Conservation (phyloP, 2,797 vertebrate species). For the Bucorvus abyssinicus region DNA sequence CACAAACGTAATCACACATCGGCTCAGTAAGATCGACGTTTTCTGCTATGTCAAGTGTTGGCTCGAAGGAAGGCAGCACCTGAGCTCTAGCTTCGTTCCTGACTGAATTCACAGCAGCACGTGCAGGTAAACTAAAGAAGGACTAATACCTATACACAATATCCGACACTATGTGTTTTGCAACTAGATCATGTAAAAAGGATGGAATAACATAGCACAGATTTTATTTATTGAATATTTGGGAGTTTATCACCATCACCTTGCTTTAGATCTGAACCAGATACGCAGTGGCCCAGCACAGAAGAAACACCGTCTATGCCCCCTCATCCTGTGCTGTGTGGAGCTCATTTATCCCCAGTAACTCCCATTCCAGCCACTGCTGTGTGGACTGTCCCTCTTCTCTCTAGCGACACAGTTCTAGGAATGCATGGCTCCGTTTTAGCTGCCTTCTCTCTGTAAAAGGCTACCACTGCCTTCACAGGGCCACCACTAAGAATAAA, state of each 20-base stretch:
- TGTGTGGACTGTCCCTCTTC: background rate
- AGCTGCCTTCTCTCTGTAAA: background rate
- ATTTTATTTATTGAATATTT: background rate
- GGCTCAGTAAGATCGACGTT: background rate
- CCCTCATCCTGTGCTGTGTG: background rate
- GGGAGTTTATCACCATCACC: background rate
- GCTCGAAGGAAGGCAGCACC: background rate
- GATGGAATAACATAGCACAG: accelerated
- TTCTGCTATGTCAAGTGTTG: background rate
- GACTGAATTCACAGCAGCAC: background rate
- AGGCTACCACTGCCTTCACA: background rate
- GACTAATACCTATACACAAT: background rate
- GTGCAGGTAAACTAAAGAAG: background rate
- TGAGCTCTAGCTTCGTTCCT: background rate
- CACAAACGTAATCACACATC: background rate
- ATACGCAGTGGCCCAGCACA: accelerated
- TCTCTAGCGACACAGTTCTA: background rate
- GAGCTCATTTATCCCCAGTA: background rate
- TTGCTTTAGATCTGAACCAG: background rate
- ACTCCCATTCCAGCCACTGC: background rate
- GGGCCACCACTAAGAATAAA: background rate
- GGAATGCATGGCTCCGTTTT: background rate
- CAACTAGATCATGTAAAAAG: background rate
- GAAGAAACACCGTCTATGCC: background rate
- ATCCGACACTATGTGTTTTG: background rate